Percentiles rank a stretch among this genome's conserved stretches.
Conservation (phyloP, 2,888 invertebrate genomes). For the Eilema griseolum region DNA sequence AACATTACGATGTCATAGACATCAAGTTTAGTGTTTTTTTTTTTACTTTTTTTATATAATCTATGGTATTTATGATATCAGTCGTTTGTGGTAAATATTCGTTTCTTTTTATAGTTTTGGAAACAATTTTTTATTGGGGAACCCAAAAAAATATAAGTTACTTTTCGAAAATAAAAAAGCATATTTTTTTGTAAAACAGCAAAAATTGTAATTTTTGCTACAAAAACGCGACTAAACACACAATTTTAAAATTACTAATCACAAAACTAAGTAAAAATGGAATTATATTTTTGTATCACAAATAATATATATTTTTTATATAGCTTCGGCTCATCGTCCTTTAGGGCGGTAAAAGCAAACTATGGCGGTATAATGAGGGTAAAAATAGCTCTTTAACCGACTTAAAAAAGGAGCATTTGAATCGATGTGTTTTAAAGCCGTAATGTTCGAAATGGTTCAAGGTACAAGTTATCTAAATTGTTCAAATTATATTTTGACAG, state of each 20-base stretch:
- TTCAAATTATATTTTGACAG: slow-evolving; percentile 1
- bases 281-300: slow-evolving; percentile 80
- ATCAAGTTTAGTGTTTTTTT: slow-evolving; percentile 56
- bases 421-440: slow-evolving; percentile 8
- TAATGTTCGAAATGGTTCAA: not conserved
- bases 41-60: slow-evolving; percentile 50
- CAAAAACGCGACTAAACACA: slow-evolving; percentile 48
- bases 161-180: slow-evolving; percentile 11
- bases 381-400: slow-evolving; percentile 4
- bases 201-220: slow-evolving; percentile 18
- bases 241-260: slow-evolving; percentile 53
- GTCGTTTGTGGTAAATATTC: slow-evolving; percentile 63
- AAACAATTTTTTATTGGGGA: slow-evolving; percentile 37
- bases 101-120: slow-evolving; percentile 39
- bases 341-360: not conserved
- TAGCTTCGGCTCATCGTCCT: not conserved
- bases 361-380: slow-evolving; percentile 8
- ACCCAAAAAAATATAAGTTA: slow-evolving; percentile 32
- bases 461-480: slow-evolving; percentile 1
- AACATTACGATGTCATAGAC: slow-evolving; percentile 72
- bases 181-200: not conserved
- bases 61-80: slow-evolving; percentile 62
- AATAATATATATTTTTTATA: slow-evolving; percentile 35
- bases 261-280: slow-evolving; percentile 78
- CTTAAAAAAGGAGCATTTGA: not conserved